Evolutionary conservation across 2,113 vertebrate genomes (phyloP), one percentile per base, ranked within the genome.

Genomic region (Syngnathus floridae): DNA sequence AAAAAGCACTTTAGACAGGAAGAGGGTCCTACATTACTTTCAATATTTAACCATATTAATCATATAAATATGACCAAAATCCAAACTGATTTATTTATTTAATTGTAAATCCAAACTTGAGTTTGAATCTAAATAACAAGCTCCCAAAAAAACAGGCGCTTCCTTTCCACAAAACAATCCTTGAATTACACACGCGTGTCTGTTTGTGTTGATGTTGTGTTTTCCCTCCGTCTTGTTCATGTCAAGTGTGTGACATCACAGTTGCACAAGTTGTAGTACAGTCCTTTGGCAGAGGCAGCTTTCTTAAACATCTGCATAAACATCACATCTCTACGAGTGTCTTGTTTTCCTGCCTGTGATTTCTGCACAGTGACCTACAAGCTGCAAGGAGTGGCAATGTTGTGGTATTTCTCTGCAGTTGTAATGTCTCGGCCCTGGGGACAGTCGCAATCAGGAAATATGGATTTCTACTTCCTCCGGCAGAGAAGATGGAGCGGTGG

Each of bases 371-470:
- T 72, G 84, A 74, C 72, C 75, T 66, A 81, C 66, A 80, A 75
- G 73, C 62, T 74, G 67, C 70, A 61, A 37, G 64, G 63, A 51
- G 78, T 82, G 82, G 73, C 26, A 51, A 37, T 80, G 79, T 79
- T 85, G 86, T 84, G 80, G 77, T 77, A 74, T 82, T 88, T 82
- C 75, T 86, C 84, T 81, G 66, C 38, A 69, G 74, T 86, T 86
- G 82, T 86, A 86, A 87, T 84, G 74, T 55, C 79, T 74, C 22
- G n/a, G 69, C 90, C 86, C 87, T 71, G 67, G 89, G 90, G 88
- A 90, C 83, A 89, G 84, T 91, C 82, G 79, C 85, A 87, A 88
- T 90, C 91, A 91, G 89, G 89, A 90, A 91, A 91, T 89, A 90
- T 90, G 87, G 88, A 90, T 89, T 89, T 91, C 81, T 90, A 76